phyloP scores from a whole-genome alignment of 1,140 invertebrate genomes.

The Tetranychus urticae region DNA sequence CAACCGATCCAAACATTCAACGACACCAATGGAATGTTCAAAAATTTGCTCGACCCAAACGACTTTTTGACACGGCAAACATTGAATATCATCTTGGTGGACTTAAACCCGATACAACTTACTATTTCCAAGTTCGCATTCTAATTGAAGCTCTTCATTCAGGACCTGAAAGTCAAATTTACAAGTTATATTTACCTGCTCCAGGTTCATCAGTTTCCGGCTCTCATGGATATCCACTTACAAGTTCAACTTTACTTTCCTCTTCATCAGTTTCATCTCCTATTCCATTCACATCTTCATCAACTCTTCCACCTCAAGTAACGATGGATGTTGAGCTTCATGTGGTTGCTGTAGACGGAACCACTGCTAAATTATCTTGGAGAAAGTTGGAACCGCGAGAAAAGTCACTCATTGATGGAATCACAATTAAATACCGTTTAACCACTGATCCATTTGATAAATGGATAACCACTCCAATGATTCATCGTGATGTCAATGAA shows the following conservation, averaged over 20 bases:
- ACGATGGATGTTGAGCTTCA: constrained; percentile 41
- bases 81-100: constrained; percentile 52
- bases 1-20: constrained; percentile 12
- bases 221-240: no score
- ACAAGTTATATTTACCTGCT: constrained; percentile 6
- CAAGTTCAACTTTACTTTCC: background rate
- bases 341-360: constrained; percentile 45
- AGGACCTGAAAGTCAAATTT: constrained; percentile 13
- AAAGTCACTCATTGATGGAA: constrained; percentile 43
- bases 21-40: constrained; percentile 40
- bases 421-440: constrained; percentile 39
- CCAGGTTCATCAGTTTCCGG: constrained; percentile 5
- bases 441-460: constrained; percentile 22
- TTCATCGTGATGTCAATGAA: constrained; percentile 43
- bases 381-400: constrained; percentile 51
- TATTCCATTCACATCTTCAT: constrained; percentile 17
- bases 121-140: constrained; percentile 24
- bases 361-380: constrained; percentile 49
- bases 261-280: no score
- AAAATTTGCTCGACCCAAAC: constrained; percentile 51
- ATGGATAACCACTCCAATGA: constrained; percentile 35
- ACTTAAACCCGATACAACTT: constrained; percentile 48
- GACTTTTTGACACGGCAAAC: constrained; percentile 56
- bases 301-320: constrained; percentile 35
- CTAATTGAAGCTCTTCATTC: constrained; percentile 13